These are phyloP conservation scores for Onychostruthus taczanowskii DNA, from an alignment of 2,113 vertebrate genomes.

Conservation along the genomic window DNA sequence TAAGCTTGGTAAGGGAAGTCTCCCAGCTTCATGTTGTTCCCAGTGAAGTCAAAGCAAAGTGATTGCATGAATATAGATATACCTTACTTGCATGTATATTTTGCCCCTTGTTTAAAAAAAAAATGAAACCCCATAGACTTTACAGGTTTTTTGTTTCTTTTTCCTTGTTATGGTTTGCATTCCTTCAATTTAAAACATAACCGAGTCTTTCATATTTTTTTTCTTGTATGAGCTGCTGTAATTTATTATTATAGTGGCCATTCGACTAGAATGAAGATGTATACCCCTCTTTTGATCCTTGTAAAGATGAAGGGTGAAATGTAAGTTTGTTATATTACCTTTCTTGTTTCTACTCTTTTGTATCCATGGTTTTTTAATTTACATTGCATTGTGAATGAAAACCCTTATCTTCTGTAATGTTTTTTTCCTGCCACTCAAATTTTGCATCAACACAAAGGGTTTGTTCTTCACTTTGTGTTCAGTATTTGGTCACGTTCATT, in stretches of 20 bases:
- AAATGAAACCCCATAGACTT: neutral
- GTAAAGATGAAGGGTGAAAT: constrained; percentile 25
- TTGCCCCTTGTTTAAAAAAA: neutral
- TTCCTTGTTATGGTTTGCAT: neutral
- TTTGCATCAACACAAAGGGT: constrained; percentile 59
- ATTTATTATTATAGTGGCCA: constrained; percentile 36
- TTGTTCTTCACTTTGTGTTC: constrained; percentile 58
- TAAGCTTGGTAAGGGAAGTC: neutral
- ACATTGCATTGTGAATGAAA: constrained; percentile 56
- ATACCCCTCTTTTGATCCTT: constrained; percentile 47
- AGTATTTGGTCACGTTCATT: constrained; percentile 56
- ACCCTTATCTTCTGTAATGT: constrained; percentile 53
- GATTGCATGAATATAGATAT: neutral
- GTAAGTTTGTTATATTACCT: constrained; percentile 56
- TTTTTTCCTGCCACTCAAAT: constrained; percentile 60
- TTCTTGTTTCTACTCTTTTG: constrained; percentile 57
- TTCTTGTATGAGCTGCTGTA: constrained; percentile 5
- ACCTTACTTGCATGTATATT: neutral
- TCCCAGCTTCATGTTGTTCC: neutral
- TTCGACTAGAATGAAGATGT: constrained; percentile 52
- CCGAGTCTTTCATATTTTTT: neutral
- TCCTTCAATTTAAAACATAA: constrained; percentile 4
- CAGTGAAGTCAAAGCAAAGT: constrained; percentile 10
- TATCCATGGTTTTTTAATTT: constrained; percentile 64
- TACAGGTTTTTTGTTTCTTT: neutral